These are phyloP conservation scores for Apistogramma diplotaenia DNA, from an alignment of 2,113 vertebrate species.

Conservation along the genomic window DNA sequence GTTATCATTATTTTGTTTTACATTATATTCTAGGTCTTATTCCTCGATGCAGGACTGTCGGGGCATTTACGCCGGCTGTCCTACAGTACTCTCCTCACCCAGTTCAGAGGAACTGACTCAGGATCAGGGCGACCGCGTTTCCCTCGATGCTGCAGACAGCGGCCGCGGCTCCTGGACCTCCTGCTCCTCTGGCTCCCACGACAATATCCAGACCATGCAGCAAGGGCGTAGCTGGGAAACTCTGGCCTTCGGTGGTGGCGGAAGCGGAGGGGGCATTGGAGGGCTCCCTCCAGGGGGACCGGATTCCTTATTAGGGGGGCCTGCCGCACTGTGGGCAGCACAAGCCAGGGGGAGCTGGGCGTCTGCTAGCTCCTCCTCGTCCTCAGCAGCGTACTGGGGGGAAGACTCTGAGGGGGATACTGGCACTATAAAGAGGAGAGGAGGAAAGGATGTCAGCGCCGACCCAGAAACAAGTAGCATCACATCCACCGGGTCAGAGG, in stretches of 20 bases:
- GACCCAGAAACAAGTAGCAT: slow-evolving; percentile 90
- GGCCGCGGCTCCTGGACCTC: slow-evolving; percentile 98
- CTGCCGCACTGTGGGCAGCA: slow-evolving; percentile 85
- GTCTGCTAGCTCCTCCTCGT: slow-evolving; percentile 80
- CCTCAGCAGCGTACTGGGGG: slow-evolving; percentile 93
- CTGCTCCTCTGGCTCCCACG: slow-evolving; percentile 96
- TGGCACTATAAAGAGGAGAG: slow-evolving; percentile 95
- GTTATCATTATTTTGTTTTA: background rate
- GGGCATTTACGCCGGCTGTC: slow-evolving; percentile 84
- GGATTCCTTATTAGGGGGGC: slow-evolving; percentile 78
- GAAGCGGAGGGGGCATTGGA: slow-evolving; percentile 77
- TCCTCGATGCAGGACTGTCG: slow-evolving; percentile 88
- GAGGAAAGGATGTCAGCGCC: slow-evolving; percentile 89
- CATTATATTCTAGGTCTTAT: slow-evolving; percentile 79
- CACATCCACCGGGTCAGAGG: slow-evolving; percentile 85
- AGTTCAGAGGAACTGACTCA: slow-evolving; percentile 95
- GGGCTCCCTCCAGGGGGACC: slow-evolving; percentile 80
- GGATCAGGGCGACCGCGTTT: slow-evolving; percentile 94
- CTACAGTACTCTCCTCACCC: slow-evolving; percentile 91
- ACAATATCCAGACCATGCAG: slow-evolving; percentile 97
- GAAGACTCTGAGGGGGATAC: slow-evolving; percentile 98
- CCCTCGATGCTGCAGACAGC: slow-evolving; percentile 94
- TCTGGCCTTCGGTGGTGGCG: slow-evolving; percentile 83
- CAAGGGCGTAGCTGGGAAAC: slow-evolving; percentile 97
- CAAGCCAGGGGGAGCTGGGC: slow-evolving; percentile 97